These are phyloP conservation scores for Ramphastos sulfuratus DNA, from an alignment of 2,113 vertebrate species.

Conservation along the genomic window DNA sequence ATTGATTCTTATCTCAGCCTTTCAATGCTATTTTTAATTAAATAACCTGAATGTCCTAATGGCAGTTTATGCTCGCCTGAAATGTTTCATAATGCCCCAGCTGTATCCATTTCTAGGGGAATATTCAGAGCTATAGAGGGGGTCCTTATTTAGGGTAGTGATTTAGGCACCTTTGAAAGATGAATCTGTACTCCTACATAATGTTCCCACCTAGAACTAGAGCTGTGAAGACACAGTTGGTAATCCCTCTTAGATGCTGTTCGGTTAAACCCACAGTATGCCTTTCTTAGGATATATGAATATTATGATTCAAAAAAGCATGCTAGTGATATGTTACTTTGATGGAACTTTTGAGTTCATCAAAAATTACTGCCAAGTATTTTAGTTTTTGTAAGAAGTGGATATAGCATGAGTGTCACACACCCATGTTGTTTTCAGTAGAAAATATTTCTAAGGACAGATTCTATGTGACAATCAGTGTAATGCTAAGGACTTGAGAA, in stretches of 20 bases:
- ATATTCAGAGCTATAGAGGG: neutral
- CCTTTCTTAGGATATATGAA: conserved; percentile 36
- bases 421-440: neutral
- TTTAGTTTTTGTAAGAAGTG: conserved; percentile 1
- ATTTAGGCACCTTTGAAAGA: neutral
- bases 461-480: neutral
- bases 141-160: neutral
- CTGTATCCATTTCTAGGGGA: neutral
- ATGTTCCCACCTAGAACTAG: conserved; percentile 36
- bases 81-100: neutral
- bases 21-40: neutral
- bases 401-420: neutral
- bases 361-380: conserved; percentile 24
- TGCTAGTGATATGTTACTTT: neutral
- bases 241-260: conserved; percentile 6
- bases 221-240: conserved; percentile 49
- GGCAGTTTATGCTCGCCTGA: neutral
- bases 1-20: neutral
- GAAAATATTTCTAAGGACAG: neutral
- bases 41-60: neutral
- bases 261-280: conserved; percentile 39
- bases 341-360: neutral
- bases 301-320: conserved; percentile 22
- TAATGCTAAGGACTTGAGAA: neutral
- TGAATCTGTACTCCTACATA: conserved; percentile 23